Evolutionary conservation across 1,140 invertebrate species (phyloP).

Genomic region (Zaprionus africanus): DNA sequence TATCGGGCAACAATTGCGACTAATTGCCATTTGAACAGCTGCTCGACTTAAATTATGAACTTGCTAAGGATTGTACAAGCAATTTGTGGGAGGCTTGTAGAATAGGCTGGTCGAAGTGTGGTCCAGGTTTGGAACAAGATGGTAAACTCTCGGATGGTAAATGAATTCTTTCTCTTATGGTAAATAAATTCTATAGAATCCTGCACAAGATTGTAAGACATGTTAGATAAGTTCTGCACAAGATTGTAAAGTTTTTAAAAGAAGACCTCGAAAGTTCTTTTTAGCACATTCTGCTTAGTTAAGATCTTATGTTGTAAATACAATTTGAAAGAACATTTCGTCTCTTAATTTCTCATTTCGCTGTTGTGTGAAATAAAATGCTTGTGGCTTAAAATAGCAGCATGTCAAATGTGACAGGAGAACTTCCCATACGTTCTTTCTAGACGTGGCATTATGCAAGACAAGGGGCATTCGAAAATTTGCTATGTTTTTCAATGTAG

Average conservation of each 20-base stretch:
- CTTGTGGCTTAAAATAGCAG: conserved; percentile 36
- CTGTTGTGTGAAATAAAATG: conserved; percentile 13
- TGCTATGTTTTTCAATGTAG: not conserved
- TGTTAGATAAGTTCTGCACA: not conserved
- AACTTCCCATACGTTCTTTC: not conserved
- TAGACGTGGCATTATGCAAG: conserved; percentile 30
- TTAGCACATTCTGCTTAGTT: not conserved
- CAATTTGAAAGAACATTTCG: not conserved
- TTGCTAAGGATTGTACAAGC: conserved; percentile 6
- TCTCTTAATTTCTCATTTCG: not conserved
- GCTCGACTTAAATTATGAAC: conserved; percentile 32
- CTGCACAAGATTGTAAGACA: too few species aligned
- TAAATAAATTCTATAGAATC: too few species aligned
- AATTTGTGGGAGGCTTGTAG: not conserved
- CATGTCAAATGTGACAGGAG: conserved; percentile 45
- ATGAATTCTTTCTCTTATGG: too few species aligned
- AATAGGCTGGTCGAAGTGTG: not conserved
- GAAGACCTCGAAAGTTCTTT: not conserved
- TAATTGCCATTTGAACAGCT: conserved; percentile 39
- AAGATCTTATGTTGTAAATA: not conserved
- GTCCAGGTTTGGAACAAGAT: too few species aligned
- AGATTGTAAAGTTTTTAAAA: not conserved
- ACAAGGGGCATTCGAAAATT: not conserved
- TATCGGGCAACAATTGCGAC: conserved; percentile 48
- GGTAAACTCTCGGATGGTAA: too few species aligned